Base-by-base conservation (phyloP, 2,113 vertebrate genomes). In the Dolichallabes microphthalmus region DNA sequence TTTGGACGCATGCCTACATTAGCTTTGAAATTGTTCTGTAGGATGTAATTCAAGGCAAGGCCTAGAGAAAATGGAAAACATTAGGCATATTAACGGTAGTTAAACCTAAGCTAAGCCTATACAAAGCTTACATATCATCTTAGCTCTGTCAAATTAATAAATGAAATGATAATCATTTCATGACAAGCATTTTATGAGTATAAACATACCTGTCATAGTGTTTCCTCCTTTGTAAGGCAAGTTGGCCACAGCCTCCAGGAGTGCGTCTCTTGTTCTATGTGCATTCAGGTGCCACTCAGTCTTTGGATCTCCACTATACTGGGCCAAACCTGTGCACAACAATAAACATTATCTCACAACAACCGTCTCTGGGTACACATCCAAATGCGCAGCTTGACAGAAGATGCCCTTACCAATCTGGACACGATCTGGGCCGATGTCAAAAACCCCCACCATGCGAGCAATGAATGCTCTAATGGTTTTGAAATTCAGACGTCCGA, bases 141-240 rank as follows among this genome's bases (percentile, higher is more conserved):
- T 58, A 60, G 53, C 27, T 13, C 30, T 58, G 17, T 20, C 10
- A 60, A 58, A 35, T 35, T 20, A 58, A 32, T 60, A 35, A 75
- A 75, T 19, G 0, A 27, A 75, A 60, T 78, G 0, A 35, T 35
- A 57, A 58, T 22, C 35, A 10, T n/a, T n/a, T n/a, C n/a, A n/a
- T n/a, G n/a, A n/a, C 7, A 3, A 35, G 58, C 35, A 35, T 13
- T 7, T 58, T 78, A 30, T 20, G 12, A 3, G 45, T 19, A 27
- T 77, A 27, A 12, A 81, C 25, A 22, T 93, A 98, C 98, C 98
- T 88, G 98, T 99, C 86, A 99, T 82, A 39, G 98, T 99, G 89
- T 99, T 99, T 93, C 98, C 98, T 89, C 98, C 98, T 93, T 99
- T 99, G 93, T 99, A 99, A 0, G 98, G 98, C 77, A 99, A 92